Base-by-base conservation (phyloP, 2,888 invertebrate genomes). In the Agapetus fuscipes region DNA sequence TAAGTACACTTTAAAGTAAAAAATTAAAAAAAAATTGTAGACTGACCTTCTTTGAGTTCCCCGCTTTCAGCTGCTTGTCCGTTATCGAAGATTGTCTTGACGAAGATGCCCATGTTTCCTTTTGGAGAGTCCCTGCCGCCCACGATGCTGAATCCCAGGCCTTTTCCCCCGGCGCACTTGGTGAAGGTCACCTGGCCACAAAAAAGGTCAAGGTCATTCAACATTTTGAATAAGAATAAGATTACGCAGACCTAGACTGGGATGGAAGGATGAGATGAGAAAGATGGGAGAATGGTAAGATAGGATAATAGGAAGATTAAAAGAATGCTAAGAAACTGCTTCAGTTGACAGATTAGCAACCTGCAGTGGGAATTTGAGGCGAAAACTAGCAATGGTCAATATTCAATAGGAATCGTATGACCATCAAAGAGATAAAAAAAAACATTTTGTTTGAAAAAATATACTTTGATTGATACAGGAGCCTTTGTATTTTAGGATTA, bases 71-170 rank as follows among this genome's bases (percentile, higher is more conserved):
- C 83, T 9, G 89, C 87, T 59, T 89, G 84, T 3, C 91, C 90
- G 51, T 82, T 78, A 42, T 83, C 80, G 56, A 88, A 86, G 47
- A 91, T 81, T 15, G 87, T 85, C 61, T 89, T 86, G 13, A 91
- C 85, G 58, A 83, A 89, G 52, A 91, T 87, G 29, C 89, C 89
- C 78, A 89, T 85, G 52, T 79, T 81, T 1, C 88, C 89, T 48
- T 81, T 78, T 2, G 87, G 84, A 10, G 87, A 87, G 57, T 90
- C 90, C 37, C 76, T 76, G 2, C 90, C 90, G 10, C 90, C 91
- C 13, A 90, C 89, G 50, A 90, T 86, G 51, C 88, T 89, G 64
- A 90, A 90, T 12, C 90, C 90, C 14, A 90, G 74, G 24, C 86
- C 84, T 61, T 88, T 89, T 46, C 80, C 80, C 10, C 87, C 84